These are phyloP conservation scores for Spodoptera exigua DNA, from an alignment of 2,888 invertebrate genomes.

Conservation along the genomic window DNA sequence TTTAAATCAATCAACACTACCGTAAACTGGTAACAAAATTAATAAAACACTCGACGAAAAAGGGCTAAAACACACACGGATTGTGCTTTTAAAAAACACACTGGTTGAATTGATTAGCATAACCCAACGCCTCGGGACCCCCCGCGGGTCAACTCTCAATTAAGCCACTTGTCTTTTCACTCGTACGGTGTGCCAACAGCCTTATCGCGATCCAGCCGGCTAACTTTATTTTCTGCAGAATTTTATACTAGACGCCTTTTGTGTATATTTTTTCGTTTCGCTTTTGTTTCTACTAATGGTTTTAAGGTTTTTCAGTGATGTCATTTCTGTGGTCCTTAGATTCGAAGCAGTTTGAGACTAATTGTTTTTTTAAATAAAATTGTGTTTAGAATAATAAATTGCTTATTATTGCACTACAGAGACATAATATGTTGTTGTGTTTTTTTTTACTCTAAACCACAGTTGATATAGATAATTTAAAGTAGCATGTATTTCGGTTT, in stretches of 20 bases:
- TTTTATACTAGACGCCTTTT: constrained; percentile 70
- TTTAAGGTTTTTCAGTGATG: constrained; percentile 18
- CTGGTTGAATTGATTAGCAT: constrained; percentile 87
- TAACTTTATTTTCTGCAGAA: constrained; percentile 80
- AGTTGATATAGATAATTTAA: too few species aligned
- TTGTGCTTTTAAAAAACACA: constrained; percentile 82
- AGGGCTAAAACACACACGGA: constrained; percentile 73
- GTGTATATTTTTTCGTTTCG: constrained; percentile 43
- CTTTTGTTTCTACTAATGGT: constrained; percentile 53
- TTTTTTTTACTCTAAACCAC: too few species aligned
- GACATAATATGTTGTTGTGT: too few species aligned
- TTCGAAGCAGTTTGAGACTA: too few species aligned
- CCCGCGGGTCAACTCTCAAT: constrained; percentile 85
- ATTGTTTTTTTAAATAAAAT: too few species aligned
- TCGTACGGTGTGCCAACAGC: constrained; percentile 77
- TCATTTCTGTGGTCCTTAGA: neutral
- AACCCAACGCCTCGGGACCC: constrained; percentile 83
- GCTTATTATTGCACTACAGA: too few species aligned
- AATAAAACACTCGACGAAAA: constrained; percentile 59
- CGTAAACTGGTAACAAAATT: constrained; percentile 59
- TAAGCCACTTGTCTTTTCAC: constrained; percentile 88
- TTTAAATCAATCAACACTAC: constrained; percentile 55
- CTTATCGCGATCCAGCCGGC: constrained; percentile 79
- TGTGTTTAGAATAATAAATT: neutral
- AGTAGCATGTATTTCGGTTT: too few species aligned